phyloP scores from a whole-genome alignment of 2,797 vertebrate species.

The Tapera naevia region DNA sequence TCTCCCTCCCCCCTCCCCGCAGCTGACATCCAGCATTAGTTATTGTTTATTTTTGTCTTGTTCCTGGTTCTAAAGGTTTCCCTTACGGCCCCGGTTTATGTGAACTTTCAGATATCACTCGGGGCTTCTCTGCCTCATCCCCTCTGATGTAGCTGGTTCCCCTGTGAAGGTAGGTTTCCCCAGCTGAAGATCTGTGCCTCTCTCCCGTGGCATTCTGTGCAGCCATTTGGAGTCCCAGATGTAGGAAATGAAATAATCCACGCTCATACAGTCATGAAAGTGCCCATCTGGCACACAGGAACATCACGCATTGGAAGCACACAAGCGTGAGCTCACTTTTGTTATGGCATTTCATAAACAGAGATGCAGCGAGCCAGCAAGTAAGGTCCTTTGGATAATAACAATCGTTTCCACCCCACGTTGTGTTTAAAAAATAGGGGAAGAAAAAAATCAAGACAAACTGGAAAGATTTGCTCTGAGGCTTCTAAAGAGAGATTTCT shows the following conservation, averaged over 20 bases:
- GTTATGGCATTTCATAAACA: conserved; percentile 85
- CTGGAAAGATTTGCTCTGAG: conserved; percentile 46
- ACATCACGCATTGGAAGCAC: conserved; percentile 83
- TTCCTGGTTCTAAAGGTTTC: conserved; percentile 68
- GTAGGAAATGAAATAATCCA: conserved; percentile 95
- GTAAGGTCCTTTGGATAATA: conserved; percentile 65
- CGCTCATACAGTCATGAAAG: conserved; percentile 88
- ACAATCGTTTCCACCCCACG: conserved; percentile 34
- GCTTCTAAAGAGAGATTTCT: conserved; percentile 54
- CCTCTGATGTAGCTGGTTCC: conserved; percentile 70
- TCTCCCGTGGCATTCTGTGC: conserved; percentile 84
- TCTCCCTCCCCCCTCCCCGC: conserved; percentile 39
- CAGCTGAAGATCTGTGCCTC: conserved; percentile 74
- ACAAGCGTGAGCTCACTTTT: conserved; percentile 79
- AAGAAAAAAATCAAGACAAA: conserved; percentile 12
- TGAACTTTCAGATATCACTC: conserved; percentile 80
- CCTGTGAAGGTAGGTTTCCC: conserved; percentile 74
- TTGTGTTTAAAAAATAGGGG: conserved; percentile 46
- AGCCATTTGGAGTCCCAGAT: conserved; percentile 96
- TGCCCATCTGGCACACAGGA: conserved; percentile 91
- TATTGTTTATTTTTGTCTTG: conserved; percentile 71
- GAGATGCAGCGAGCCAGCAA: conserved; percentile 68
- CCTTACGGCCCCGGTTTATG: conserved; percentile 32
- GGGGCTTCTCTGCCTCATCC: conserved; percentile 67
- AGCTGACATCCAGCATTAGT: conserved; percentile 63